Evolutionary conservation across 2,888 invertebrate species (phyloP), one percentile per base, ranked within the genome.

Genomic region (Lasius platythorax): DNA sequence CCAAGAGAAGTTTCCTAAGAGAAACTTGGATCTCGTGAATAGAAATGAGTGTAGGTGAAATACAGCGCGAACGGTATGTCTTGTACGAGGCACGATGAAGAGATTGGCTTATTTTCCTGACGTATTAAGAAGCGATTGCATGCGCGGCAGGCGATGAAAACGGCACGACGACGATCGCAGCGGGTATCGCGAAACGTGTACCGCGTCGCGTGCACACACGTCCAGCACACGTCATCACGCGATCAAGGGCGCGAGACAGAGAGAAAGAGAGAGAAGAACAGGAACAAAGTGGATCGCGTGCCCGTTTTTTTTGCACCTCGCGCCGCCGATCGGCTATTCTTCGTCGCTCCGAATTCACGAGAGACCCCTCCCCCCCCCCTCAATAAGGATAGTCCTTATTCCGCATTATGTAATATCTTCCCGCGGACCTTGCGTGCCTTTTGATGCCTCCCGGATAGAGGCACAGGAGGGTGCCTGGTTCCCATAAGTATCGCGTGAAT

Each of bases 211-310:
- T 87, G 76, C 70, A 87, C 92, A 92, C 92, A 92, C 91, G 92
- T 87, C 88, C 83, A 87, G 83, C 92, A 92, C 92, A 91, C 92
- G 92, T 90, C 89, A 53, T 75, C 75, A 50, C 81, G 66, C 78
- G 78, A 79, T 81, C 86, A 73, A 83, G 66, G 56, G 18, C 9
- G 66, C 67, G 61, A 79, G 53, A 37, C 18, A 33, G 58, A 61
- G 53, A 83, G 64, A 72, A 33, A 40, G 23, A 81, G 79, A 86
- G 46, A 40, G 37, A 18, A 37, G 37, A 37, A 37, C 37, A 85
- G 64, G 50, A 43, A 83, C 84, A 89, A 87, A 89, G 86, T 89
- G 74, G 89, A 90, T 90, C 91, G 85, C 90, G 92, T 91, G 92
- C 85, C 87, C 58, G 68, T 75, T 73, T 56, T 68, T 75, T 85